Conservation (phyloP, 2,113 vertebrate genomes). For the Oriolus oriolus region DNA sequence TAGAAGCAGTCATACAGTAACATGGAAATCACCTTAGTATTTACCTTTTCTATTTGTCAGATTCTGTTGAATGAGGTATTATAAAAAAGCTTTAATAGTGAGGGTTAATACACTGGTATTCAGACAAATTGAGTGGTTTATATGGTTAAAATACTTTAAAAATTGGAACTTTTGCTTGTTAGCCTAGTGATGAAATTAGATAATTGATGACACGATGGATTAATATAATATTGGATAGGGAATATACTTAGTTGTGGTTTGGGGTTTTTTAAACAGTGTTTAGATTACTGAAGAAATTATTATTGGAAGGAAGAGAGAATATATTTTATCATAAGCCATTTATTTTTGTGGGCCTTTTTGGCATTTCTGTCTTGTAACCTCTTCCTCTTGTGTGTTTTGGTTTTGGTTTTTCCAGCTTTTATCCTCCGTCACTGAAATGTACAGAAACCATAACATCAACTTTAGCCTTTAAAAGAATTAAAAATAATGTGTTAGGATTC, state of each 20-base stretch:
- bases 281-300: neutral
- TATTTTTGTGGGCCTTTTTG: neutral
- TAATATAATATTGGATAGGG: neutral
- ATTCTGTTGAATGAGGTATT: neutral
- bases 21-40: neutral
- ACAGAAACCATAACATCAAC: neutral
- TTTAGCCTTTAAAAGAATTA: neutral
- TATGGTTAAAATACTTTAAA: neutral
- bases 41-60: neutral
- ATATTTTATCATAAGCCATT: neutral
- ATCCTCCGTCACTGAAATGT: neutral
- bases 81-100: neutral
- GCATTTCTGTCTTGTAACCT: neutral
- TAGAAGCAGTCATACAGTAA: neutral
- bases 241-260: neutral
- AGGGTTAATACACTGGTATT: neutral
- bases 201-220: neutral
- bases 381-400: neutral
- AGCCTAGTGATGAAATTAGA: neutral
- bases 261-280: accelerated
- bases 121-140: neutral
- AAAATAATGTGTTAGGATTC: neutral
- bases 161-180: neutral
- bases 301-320: neutral
- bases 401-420: neutral